These are phyloP conservation scores for Conopomorpha cramerella DNA, from an alignment of 1,140 invertebrate species.

Conservation along the genomic window DNA sequence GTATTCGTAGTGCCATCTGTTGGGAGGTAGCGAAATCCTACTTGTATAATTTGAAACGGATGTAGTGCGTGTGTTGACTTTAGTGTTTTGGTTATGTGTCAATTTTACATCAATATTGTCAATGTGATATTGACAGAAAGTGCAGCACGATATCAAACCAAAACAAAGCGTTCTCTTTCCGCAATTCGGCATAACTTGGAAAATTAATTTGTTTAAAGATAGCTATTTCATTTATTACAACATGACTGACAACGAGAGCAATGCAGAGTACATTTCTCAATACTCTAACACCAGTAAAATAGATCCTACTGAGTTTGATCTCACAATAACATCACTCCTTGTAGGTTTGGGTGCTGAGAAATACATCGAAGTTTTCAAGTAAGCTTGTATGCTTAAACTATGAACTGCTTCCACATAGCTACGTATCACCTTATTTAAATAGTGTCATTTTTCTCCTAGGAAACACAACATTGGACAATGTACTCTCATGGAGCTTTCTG, in stretches of 20 bases:
- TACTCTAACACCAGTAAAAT: slow-evolving; percentile 12
- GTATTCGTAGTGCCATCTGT: too few relatives aligned
- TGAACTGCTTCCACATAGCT: neutral
- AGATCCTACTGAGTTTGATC: slow-evolving; percentile 38
- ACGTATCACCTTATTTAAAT: neutral
- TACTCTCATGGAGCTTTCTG: slow-evolving; percentile 35
- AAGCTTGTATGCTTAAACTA: slow-evolving; percentile 6
- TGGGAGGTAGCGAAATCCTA: too few relatives aligned
- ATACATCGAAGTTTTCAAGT: slow-evolving; percentile 48
- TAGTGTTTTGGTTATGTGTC: too few relatives aligned
- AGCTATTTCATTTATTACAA: too few relatives aligned
- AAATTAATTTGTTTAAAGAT: too few relatives aligned
- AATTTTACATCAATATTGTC: too few relatives aligned
- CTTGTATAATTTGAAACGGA: too few relatives aligned
- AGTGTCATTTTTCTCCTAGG: slow-evolving; percentile 15
- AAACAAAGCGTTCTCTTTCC: too few relatives aligned
- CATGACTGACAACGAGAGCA: slow-evolving; percentile 9
- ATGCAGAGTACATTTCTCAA: slow-evolving; percentile 5
- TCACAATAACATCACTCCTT: slow-evolving; percentile 33
- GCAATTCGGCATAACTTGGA: too few relatives aligned
- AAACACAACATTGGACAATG: slow-evolving; percentile 41
- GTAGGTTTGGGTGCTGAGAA: slow-evolving; percentile 37
- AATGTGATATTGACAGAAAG: too few relatives aligned
- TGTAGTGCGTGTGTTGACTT: too few relatives aligned
- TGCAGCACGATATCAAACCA: too few relatives aligned